Base-by-base conservation (phyloP, 92 coral and sea anemone species). In the Ricordea florida region DNA sequence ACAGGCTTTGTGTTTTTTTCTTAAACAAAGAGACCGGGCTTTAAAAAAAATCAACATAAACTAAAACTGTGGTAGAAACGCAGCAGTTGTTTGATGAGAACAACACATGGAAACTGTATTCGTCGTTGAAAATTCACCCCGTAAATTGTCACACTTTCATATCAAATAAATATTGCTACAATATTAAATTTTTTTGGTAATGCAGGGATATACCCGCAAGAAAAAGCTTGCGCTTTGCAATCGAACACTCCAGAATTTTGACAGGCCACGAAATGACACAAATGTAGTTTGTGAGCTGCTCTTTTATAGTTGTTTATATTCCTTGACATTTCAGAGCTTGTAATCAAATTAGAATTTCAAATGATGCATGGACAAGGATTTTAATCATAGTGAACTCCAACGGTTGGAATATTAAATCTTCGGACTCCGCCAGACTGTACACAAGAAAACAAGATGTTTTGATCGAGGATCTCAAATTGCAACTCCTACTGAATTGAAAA, bases 241-340 rank as follows among this genome's bases (percentile, higher is more conserved):
- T n/a, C n/a, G n/a, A n/a, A n/a, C n/a, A n/a, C n/a, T n/a, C n/a
- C n/a, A n/a, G n/a, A n/a, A n/a, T n/a, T n/a, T n/a, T n/a, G n/a
- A n/a, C n/a, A n/a, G n/a, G n/a, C n/a, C n/a, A n/a, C 59, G 8
- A 52, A 52, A 52, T 52, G 13, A 48, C 56, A 52, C 59, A 52
- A 52, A 52, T 52, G 29, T 26, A 0, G 3, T 52, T 23, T 22
- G 14, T 52, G 33, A 52, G 59, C 59, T 52, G 59, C 33, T 24
- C 4, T 23, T 26, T 52, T 11, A 18, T 52, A 9, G 33, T 52
- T n/a, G n/a, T n/a, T n/a, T n/a, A n/a, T 26, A 52, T 52, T 22
- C 59, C 59, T 52, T 52, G 25, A 11, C 59, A 52, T 23, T 52
- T 52, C 59, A n/a, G n/a, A n/a, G n/a, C n/a, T n/a, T n/a, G n/a